These are phyloP conservation scores for Thunnus maccoyii DNA, from an alignment of 2,113 vertebrate species.

Conservation along the genomic window DNA sequence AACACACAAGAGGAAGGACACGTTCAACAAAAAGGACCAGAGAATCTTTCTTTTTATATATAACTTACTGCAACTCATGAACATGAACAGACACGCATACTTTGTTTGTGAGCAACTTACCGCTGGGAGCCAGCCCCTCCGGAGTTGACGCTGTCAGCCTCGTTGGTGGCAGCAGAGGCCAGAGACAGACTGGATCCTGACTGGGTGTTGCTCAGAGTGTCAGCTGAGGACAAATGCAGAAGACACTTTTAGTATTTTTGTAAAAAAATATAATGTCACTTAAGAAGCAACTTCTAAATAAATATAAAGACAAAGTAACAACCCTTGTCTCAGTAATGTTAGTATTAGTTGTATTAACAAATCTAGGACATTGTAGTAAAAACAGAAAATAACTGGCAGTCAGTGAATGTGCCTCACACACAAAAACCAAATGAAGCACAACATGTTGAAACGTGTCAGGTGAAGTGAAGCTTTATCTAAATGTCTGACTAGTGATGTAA, in stretches of 20 bases:
- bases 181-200: constrained; percentile 96
- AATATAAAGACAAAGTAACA: neutral
- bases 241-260: neutral
- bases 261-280: neutral
- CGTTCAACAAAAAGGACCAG: neutral
- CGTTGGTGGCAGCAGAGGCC: constrained; percentile 88
- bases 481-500: constrained; percentile 15
- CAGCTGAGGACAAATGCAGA: constrained; percentile 80
- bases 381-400: too few species aligned
- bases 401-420: too few species aligned
- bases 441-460: neutral
- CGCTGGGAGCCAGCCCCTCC: constrained; percentile 92
- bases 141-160: constrained; percentile 93
- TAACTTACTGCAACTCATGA: neutral
- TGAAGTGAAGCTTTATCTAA: neutral
- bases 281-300: neutral
- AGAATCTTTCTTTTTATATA: neutral
- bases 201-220: constrained; percentile 91
- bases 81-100: neutral
- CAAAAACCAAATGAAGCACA: too few species aligned
- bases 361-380: too few species aligned
- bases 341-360: neutral
- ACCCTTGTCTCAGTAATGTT: neutral
- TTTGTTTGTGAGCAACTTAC: constrained; percentile 69
- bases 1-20: neutral